These are phyloP conservation scores for Acrobasis consociella DNA, from an alignment of 2,888 invertebrate genomes.

Conservation along the genomic window DNA sequence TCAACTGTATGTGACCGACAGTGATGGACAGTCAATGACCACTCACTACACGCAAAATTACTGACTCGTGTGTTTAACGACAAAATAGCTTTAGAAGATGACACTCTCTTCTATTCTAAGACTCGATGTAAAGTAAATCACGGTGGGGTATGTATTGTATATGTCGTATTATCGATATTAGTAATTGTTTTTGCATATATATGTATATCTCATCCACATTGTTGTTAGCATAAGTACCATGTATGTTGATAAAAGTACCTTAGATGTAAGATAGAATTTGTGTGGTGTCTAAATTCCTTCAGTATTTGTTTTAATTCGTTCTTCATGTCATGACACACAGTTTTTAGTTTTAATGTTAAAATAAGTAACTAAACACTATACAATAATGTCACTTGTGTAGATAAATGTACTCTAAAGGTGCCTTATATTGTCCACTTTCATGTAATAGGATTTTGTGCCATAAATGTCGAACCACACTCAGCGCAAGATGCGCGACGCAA, in stretches of 20 bases:
- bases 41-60: too few species aligned
- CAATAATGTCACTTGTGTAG: conserved; percentile 24
- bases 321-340: too few species aligned
- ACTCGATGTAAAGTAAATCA: too few species aligned
- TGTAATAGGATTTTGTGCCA: conserved; percentile 39
- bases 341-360: not conserved
- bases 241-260: not conserved
- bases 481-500: too few species aligned
- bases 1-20: too few species aligned
- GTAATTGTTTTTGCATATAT: too few species aligned
- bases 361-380: not conserved
- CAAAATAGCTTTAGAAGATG: too few species aligned
- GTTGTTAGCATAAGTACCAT: not conserved
- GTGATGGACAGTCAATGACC: too few species aligned
- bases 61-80: too few species aligned
- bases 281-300: not conserved
- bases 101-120: too few species aligned
- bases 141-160: too few species aligned
- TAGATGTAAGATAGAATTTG: not conserved
- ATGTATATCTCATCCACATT: not conserved
- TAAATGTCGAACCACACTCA: conserved; percentile 27
- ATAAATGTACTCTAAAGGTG: conserved; percentile 49
- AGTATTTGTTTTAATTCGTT: not conserved
- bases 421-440: conserved; percentile 57
- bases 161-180: too few species aligned